Evolutionary conservation across 2,113 vertebrate species (phyloP), one percentile per base, ranked within the genome.

Genomic region (Tragulus kanchil): DNA sequence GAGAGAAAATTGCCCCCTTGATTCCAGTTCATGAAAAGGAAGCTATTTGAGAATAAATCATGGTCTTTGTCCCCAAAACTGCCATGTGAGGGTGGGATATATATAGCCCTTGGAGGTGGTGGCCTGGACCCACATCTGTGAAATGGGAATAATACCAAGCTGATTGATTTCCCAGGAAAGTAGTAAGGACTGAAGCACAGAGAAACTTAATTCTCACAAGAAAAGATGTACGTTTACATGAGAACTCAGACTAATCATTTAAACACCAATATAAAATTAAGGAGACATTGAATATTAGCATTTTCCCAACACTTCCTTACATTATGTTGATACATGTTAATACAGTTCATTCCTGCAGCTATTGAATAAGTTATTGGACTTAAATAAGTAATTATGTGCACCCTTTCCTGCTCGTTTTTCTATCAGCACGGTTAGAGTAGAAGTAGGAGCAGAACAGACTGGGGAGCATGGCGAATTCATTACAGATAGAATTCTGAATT

Each of bases 201-300:
- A 1, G 50, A 87, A 31, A 64, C 45, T 84, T 87, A 31, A 67
- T 93, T 89, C 31, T 77, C 59, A 36, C 52, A 36, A 36, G 56
- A 26, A 93, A 67, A 95, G 19, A 19, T 86, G 2, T 50, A 28
- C 2, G 7, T 58, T 95, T 88, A 89, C 11, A 36, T 91, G 50
- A 96, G 54, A 87, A 91, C 88, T 90, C 61, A 88, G 12, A 52
- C 81, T 61, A 17, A 65, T 62, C 50, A 83, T n/a, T 90, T 90
- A 85, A 45, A 59, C 2, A 19, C 26, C 50, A 52, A 14, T 81
- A 71, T 58, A 48, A 89, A 95, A 58, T 36, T 28, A 13, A 73
- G 11, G 86, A 50, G 16, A 45, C 73, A n/a, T 61, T 54, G 59
- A 64, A 75, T 90, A 42, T 85, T 89, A 86, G 19, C 45, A 67